Conservation (phyloP, 1,140 invertebrate species). For the Drosophila subobscura region DNA sequence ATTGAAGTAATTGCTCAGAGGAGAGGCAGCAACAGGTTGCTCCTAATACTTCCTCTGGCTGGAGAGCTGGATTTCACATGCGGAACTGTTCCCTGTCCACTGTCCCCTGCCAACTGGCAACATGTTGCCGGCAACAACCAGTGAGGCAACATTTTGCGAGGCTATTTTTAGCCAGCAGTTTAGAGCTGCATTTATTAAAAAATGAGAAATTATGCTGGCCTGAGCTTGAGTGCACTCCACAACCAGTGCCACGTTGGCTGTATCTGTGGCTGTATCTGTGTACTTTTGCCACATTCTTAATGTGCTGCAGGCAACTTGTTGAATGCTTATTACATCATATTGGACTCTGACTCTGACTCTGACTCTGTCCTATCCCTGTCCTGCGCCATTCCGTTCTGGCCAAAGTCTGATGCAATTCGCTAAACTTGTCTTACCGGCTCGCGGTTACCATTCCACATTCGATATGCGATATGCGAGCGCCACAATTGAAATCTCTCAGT, state of each 20-base stretch:
- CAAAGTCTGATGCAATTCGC: constrained; percentile 73
- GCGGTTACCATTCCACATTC: constrained; percentile 56
- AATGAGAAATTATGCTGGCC: constrained; percentile 69
- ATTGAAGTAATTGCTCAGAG: constrained; percentile 75
- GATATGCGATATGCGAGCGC: constrained; percentile 76
- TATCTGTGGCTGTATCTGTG: constrained; percentile 19
- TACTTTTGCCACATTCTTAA: constrained; percentile 57
- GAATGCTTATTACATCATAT: constrained; percentile 74
- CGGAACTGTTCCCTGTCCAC: constrained; percentile 20
- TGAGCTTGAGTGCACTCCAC: constrained; percentile 1
- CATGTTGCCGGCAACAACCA: constrained; percentile 58
- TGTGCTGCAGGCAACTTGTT: constrained; percentile 38
- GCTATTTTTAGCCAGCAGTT: constrained; percentile 67
- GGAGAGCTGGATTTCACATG: constrained; percentile 20
- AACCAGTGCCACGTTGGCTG: no score
- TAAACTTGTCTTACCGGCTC: constrained; percentile 78
- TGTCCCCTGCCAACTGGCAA: constrained; percentile 4
- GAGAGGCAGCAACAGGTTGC: constrained; percentile 44
- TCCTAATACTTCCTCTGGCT: constrained; percentile 66
- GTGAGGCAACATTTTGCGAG: constrained; percentile 65
- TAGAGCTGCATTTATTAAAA: constrained; percentile 71
- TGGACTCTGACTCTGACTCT: constrained; percentile 22
- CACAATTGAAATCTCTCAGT: constrained; percentile 77
- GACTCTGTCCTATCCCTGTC: background rate
- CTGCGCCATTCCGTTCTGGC: constrained; percentile 19